A percentile compares a stretch with the other conserved stretches of the same genome.
Conservation (phyloP, 2,888 invertebrate genomes). For the Psylliodes chrysocephalus region DNA sequence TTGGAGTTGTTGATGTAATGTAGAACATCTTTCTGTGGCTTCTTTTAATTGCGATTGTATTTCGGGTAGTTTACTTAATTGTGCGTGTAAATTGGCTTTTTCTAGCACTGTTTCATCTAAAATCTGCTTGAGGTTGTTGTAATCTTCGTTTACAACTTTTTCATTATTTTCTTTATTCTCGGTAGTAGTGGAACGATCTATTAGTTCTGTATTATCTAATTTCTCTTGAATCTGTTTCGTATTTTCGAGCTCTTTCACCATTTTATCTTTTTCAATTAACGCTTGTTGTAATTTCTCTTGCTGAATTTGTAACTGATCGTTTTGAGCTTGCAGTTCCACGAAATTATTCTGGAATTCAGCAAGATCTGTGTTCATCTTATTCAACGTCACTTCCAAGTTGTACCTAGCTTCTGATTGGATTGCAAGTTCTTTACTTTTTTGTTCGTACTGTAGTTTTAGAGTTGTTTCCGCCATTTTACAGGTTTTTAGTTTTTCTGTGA, state of each 20-base stretch:
- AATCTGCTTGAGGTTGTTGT: conserved; percentile 23
- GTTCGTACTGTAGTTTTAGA: conserved; percentile 57
- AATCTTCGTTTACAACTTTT: conserved; percentile 33
- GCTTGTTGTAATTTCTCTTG: conserved; percentile 38
- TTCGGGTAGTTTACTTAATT: conserved; percentile 31
- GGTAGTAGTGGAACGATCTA: conserved; percentile 12
- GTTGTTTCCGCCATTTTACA: conserved; percentile 61
- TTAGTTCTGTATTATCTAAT: conserved; percentile 43
- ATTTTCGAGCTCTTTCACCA: conserved; percentile 34
- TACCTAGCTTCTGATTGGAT: conserved; percentile 47
- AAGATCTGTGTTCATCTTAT: conserved; percentile 38
- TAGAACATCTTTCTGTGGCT: conserved; percentile 46
- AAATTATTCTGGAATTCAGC: conserved; percentile 45
- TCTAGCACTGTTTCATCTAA: conserved; percentile 22
- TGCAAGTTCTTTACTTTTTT: conserved; percentile 54
- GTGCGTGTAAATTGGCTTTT: conserved; percentile 32
- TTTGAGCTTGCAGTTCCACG: conserved; percentile 46
- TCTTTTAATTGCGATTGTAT: conserved; percentile 39
- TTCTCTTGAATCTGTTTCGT: conserved; percentile 37
- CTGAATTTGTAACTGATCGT: conserved; percentile 32
- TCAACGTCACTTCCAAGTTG: conserved; percentile 46
- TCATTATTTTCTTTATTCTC: conserved; percentile 30
- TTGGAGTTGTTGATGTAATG: conserved; percentile 53
- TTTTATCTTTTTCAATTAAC: conserved; percentile 31
- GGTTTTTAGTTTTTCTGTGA: conserved; percentile 61